These are phyloP conservation scores for Agrypnus murinus DNA, from an alignment of 2,888 invertebrate genomes.

Conservation along the genomic window DNA sequence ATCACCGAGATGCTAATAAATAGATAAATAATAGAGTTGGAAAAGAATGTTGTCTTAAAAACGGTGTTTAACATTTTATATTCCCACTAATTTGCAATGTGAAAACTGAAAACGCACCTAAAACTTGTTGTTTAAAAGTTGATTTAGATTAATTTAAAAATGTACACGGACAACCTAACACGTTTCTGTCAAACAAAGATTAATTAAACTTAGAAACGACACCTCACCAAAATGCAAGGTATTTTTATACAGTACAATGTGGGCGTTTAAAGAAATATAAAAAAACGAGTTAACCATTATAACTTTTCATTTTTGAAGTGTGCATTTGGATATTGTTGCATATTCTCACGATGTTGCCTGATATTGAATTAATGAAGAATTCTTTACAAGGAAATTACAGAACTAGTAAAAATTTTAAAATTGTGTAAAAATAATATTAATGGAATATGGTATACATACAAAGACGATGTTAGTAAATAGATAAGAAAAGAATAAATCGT, in stretches of 20 bases:
- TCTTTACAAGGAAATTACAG: no score
- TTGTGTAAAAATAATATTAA: no score
- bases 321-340: background rate
- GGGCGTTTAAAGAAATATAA: conserved; percentile 10
- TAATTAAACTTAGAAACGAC: conserved; percentile 14
- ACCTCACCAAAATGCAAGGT: conserved; percentile 1
- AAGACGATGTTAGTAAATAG: no score
- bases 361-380: no score
- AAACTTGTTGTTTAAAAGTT: background rate
- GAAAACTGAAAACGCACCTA: conserved; percentile 20
- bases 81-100: conserved; percentile 17
- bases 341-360: conserved; percentile 7
- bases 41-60: background rate
- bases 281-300: background rate
- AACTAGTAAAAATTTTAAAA: no score
- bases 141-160: conserved; percentile 33
- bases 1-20: no score
- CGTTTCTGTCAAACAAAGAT: conserved; percentile 38
- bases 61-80: background rate
- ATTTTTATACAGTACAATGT: conserved; percentile 5
- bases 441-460: no score
- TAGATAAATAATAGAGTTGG: no score
- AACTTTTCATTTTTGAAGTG: conserved; percentile 3
- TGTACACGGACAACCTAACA: conserved; percentile 23
- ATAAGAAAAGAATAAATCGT: no score